phyloP scores from a whole-genome alignment of 1,140 invertebrate species.

The Drosophila parabipectinata region DNA sequence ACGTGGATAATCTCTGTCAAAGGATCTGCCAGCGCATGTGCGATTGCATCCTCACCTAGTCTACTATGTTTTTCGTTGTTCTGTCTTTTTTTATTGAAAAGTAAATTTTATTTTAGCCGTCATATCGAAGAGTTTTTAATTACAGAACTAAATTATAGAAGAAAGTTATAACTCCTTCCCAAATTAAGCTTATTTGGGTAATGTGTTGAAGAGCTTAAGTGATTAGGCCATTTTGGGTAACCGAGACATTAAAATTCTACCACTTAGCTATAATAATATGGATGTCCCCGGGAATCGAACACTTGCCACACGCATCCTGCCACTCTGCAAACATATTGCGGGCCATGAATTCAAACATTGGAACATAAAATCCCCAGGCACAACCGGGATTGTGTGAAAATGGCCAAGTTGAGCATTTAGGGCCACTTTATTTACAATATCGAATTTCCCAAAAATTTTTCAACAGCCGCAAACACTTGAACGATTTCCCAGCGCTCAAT shows the following conservation, averaged over 20 bases:
- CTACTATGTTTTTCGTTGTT: background rate
- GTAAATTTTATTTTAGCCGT: background rate
- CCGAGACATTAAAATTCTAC: too few species aligned
- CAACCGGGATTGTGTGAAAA: slow-evolving; percentile 12
- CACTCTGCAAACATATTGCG: slow-evolving; percentile 48
- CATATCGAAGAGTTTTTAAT: background rate
- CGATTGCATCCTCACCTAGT: slow-evolving; percentile 15
- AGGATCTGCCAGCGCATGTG: slow-evolving; percentile 32
- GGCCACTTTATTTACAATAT: slow-evolving; percentile 73
- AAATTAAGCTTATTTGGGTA: too few species aligned
- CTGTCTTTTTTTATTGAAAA: background rate
- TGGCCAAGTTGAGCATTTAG: slow-evolving; percentile 37
- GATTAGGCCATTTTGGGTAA: too few species aligned
- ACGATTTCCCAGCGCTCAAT: slow-evolving; percentile 78
- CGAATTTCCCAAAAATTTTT: slow-evolving; percentile 67
- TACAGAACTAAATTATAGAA: too few species aligned
- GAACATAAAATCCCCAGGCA: slow-evolving; percentile 15
- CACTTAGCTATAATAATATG: slow-evolving; percentile 3
- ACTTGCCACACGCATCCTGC: slow-evolving; percentile 31
- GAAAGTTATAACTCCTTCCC: too few species aligned
- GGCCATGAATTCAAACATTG: background rate
- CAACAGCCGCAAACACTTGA: slow-evolving; percentile 80
- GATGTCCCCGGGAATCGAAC: background rate
- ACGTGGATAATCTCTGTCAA: slow-evolving; percentile 25
- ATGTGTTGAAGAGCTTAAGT: too few species aligned